Evolutionary conservation across 2,797 vertebrate genomes (phyloP).

Genomic region (Sparus aurata): DNA sequence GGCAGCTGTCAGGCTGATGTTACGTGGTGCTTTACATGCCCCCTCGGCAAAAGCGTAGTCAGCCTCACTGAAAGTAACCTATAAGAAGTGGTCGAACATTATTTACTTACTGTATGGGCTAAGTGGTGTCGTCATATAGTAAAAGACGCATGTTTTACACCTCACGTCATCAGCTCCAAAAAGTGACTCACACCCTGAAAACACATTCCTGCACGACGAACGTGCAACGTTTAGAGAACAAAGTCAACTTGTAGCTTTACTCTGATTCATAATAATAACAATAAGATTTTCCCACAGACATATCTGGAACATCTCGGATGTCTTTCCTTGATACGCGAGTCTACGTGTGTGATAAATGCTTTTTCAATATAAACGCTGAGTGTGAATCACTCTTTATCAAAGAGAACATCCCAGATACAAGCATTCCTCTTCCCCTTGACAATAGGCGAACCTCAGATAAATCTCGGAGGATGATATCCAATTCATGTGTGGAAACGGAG

Average conservation of each 20-base stretch:
- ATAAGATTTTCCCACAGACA: not conserved
- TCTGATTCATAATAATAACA: conserved; percentile 4
- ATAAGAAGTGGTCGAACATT: not conserved
- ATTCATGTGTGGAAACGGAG: conserved; percentile 31
- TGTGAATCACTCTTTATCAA: conserved; percentile 31
- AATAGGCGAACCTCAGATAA: conserved; percentile 39
- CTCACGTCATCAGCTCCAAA: conserved; percentile 8
- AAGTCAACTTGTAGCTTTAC: conserved; percentile 17
- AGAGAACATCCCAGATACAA: conserved; percentile 19
- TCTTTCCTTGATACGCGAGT: conserved; percentile 11
- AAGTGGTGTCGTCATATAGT: not conserved
- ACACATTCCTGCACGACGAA: conserved; percentile 35
- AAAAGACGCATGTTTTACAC: not conserved
- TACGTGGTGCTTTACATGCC: not conserved
- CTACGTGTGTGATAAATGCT: conserved; percentile 18
- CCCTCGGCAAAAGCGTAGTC: not conserved
- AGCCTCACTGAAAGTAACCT: not conserved
- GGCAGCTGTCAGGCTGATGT: not conserved
- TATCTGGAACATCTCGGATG: conserved; percentile 5
- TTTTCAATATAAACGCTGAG: conserved; percentile 27
- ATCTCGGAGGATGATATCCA: conserved; percentile 42
- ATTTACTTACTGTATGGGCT: too few species aligned
- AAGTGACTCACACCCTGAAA: conserved; percentile 28
- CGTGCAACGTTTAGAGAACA: conserved; percentile 18
- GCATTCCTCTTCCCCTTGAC: conserved; percentile 10